A percentile compares a stretch with the other conserved stretches of the same genome.
These are phyloP conservation scores for Vanacampus margaritifer DNA, from an alignment of 2,113 vertebrate genomes.

Conservation along the genomic window DNA sequence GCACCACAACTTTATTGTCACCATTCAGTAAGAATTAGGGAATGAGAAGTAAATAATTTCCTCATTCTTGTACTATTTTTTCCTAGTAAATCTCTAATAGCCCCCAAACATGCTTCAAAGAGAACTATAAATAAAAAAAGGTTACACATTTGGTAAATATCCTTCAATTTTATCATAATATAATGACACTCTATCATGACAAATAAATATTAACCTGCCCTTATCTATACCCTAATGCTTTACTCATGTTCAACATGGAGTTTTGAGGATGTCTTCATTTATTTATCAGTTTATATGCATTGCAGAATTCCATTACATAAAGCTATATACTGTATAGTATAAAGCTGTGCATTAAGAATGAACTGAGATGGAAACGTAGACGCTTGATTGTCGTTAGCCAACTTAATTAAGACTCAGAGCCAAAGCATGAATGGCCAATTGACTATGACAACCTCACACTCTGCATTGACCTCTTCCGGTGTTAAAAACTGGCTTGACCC, in stretches of 20 bases:
- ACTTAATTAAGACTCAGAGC: slow-evolving; percentile 22
- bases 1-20: not conserved
- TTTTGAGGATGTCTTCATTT: not conserved
- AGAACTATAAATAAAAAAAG: not conserved
- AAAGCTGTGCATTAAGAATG: not conserved
- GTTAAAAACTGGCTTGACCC: not conserved
- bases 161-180: too few species aligned
- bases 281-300: not conserved
- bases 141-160: not conserved
- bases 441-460: slow-evolving; percentile 11
- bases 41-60: too few species aligned
- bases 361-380: not conserved
- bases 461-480: slow-evolving; percentile 13
- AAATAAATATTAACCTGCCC: too few species aligned
- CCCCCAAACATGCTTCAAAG: not conserved
- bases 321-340: too few species aligned
- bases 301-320: not conserved
- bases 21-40: not conserved
- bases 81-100: not conserved
- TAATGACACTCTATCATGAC: too few species aligned
- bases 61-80: not conserved
- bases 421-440: slow-evolving; percentile 24
- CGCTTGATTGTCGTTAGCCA: slow-evolving; percentile 1
- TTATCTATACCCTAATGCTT: not conserved
- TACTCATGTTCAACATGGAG: not conserved